phyloP scores from a whole-genome alignment of 2,888 invertebrate genomes.

The Tipula unca region DNA sequence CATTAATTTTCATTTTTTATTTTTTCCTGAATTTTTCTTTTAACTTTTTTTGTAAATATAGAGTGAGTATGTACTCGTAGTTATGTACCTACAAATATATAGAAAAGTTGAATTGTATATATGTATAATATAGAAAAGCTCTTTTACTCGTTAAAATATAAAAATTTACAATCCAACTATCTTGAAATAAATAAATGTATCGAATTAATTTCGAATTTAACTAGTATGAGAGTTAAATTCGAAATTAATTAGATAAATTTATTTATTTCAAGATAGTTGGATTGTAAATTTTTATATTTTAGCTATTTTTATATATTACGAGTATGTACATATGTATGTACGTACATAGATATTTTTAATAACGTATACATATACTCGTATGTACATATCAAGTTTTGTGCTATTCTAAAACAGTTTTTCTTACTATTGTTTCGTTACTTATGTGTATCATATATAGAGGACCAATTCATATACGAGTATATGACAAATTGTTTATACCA shows the following conservation, averaged over 20 bases:
- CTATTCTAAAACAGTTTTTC: too few relatives aligned
- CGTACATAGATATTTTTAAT: too few relatives aligned
- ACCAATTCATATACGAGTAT: too few relatives aligned
- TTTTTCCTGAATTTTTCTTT: neutral
- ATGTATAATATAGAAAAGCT: neutral
- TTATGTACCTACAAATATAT: neutral
- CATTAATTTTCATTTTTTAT: neutral
- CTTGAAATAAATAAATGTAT: neutral
- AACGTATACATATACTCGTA: too few relatives aligned
- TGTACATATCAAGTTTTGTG: too few relatives aligned
- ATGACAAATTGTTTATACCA: too few relatives aligned
- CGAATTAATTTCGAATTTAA: neutral
- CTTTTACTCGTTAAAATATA: neutral
- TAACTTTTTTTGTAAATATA: neutral
- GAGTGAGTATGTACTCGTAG: neutral
- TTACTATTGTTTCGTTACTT: too few relatives aligned
- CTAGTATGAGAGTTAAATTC: too few relatives aligned
- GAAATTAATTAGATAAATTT: neutral
- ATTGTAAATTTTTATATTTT: neutral
- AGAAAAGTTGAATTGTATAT: neutral
- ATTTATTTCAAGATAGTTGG: neutral
- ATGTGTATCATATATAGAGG: too few relatives aligned
- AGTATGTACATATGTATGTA: too few relatives aligned
- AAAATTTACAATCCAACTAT: neutral
- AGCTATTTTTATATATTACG: neutral